A percentile compares a stretch with the other conserved stretches of the same genome.
These are phyloP conservation scores for Rhynchomys soricoides DNA, from an alignment of 2,113 vertebrate species.

Conservation along the genomic window DNA sequence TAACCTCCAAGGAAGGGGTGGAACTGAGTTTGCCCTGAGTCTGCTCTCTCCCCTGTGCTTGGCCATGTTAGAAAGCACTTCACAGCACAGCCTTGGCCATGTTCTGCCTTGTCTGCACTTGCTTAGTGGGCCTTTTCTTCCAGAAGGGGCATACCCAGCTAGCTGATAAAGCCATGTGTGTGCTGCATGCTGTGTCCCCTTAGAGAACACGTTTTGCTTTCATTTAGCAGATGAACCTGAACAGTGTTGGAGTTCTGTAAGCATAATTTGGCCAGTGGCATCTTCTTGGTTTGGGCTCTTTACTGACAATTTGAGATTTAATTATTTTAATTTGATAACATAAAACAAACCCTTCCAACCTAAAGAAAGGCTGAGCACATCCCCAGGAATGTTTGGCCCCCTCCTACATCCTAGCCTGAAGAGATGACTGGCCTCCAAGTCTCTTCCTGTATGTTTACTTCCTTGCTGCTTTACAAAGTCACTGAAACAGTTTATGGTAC, in stretches of 20 bases:
- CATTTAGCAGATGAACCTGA: neutral
- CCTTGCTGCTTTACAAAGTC: neutral
- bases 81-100: neutral
- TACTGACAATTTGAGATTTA: conserved; percentile 30
- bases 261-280: neutral
- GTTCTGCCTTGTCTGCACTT: neutral
- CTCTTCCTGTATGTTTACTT: neutral
- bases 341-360: neutral
- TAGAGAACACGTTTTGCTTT: neutral
- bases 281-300: conserved; percentile 23
- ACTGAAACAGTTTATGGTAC: neutral
- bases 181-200: neutral
- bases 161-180: neutral
- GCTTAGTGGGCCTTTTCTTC: neutral
- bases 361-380: neutral
- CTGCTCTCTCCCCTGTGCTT: neutral
- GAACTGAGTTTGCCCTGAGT: neutral
- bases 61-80: no score
- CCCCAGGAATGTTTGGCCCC: neutral
- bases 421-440: neutral
- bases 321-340: conserved; percentile 34
- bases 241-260: neutral
- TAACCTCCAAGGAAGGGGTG: neutral
- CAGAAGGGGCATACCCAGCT: neutral
- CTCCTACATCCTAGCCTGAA: neutral